Percentiles rank a stretch among this genome's conserved stretches.
Conservation (phyloP, 2,113 vertebrate genomes). For the Morphnarchus princeps region DNA sequence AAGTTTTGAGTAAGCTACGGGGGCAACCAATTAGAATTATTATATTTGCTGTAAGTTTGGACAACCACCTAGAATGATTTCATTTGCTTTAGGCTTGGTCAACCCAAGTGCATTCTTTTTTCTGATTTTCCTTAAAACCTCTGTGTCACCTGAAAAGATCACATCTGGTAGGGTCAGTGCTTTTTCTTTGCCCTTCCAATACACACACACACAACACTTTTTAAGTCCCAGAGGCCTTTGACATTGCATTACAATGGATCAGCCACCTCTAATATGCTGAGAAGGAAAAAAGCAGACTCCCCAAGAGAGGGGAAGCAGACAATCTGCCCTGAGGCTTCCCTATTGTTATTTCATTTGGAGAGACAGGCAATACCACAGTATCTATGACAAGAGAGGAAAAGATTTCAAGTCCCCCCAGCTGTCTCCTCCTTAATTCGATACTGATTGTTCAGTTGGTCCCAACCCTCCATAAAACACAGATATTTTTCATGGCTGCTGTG, state of each 20-base stretch:
- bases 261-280: neutral
- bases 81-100: neutral
- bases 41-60: neutral
- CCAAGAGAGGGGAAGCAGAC: neutral
- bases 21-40: neutral
- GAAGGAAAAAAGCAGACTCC: neutral
- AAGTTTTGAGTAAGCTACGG: neutral
- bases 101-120: neutral
- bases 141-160: neutral
- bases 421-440: neutral
- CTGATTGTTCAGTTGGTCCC: neutral
- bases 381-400: neutral
- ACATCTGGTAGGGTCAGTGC: neutral
- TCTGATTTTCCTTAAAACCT: neutral
- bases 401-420: neutral
- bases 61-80: neutral
- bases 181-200: neutral
- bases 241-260: constrained; percentile 31
- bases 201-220: neutral
- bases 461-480: neutral
- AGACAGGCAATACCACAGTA: neutral
- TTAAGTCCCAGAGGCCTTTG: neutral
- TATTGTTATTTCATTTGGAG: constrained; percentile 21
- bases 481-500: neutral
- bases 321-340: constrained; percentile 6